Percentiles rank a stretch among this genome's conserved stretches.
phyloP scores from a whole-genome alignment of 2,797 vertebrate genomes.

The Microctenopoma lineatum region DNA sequence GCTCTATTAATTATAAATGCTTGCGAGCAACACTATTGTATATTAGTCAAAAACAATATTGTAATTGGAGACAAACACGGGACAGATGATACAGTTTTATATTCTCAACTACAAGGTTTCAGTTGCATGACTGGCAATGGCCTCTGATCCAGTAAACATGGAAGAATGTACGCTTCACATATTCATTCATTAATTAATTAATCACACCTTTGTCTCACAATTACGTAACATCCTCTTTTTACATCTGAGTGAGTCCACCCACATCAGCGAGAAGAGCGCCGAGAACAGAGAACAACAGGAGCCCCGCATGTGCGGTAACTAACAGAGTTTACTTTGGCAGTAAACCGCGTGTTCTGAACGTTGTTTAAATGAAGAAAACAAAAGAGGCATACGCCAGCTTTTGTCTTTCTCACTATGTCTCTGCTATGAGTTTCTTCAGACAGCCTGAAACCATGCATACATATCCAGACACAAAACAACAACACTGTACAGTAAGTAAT shows the following conservation, averaged over 20 bases:
- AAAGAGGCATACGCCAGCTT: neutral
- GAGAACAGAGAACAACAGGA: neutral
- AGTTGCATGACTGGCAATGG: neutral
- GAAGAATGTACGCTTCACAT: slow-evolving; percentile 5
- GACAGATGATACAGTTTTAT: neutral
- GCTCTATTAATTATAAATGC: slow-evolving; percentile 60
- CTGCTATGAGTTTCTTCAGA: neutral
- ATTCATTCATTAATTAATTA: neutral
- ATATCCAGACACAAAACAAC: neutral
- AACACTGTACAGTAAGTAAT: neutral
- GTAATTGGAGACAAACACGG: slow-evolving; percentile 9
- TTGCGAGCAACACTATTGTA: slow-evolving; percentile 23
- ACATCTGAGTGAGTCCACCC: neutral
- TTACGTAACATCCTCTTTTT: neutral
- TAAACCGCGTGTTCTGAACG: neutral
- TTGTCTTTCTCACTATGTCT: neutral
- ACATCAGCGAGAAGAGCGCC: neutral
- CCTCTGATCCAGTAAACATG: neutral
- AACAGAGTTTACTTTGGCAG: neutral
- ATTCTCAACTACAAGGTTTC: neutral
- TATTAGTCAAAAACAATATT: slow-evolving; percentile 17
- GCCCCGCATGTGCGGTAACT: neutral
- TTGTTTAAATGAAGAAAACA: neutral
- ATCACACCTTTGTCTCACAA: neutral
- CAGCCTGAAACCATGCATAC: neutral